Evolutionary conservation across 2,888 invertebrate species (phyloP).

Genomic region (Globia sparganii): DNA sequence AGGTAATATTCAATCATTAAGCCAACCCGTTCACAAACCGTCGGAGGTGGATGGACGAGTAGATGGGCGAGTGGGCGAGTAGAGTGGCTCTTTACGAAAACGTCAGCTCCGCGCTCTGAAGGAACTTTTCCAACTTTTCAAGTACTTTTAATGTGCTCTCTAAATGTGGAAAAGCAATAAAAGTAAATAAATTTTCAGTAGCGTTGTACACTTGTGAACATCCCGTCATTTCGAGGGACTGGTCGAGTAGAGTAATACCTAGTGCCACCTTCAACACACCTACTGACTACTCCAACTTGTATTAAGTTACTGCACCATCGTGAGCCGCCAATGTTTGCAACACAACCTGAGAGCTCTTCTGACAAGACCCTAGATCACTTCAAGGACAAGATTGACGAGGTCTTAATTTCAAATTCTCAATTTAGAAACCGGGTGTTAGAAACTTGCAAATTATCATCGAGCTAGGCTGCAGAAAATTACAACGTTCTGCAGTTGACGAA

Average conservation of each 20-base stretch:
- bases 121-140: slow-evolving; percentile 9
- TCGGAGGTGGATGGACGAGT: slow-evolving; percentile 8
- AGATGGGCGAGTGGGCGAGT: slow-evolving; percentile 9
- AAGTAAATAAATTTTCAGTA: neutral
- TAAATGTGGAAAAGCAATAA: slow-evolving; percentile 2
- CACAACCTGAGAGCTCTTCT: neutral
- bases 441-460: neutral
- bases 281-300: neutral
- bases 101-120: neutral
- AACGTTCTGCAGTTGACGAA: neutral
- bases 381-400: too few species aligned
- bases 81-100: slow-evolving; percentile 20
- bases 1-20: neutral
- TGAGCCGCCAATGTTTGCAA: neutral
- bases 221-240: too few species aligned
- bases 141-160: slow-evolving; percentile 12
- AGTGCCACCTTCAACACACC: neutral
- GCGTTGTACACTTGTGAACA: neutral
- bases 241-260: too few species aligned
- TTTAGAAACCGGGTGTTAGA: neutral
- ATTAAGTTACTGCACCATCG: neutral
- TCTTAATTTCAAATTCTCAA: too few species aligned
- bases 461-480: neutral
- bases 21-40: neutral
- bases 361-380: neutral